phyloP scores from a whole-genome alignment of 2,797 vertebrate genomes.

The Crocidura indochinensis region DNA sequence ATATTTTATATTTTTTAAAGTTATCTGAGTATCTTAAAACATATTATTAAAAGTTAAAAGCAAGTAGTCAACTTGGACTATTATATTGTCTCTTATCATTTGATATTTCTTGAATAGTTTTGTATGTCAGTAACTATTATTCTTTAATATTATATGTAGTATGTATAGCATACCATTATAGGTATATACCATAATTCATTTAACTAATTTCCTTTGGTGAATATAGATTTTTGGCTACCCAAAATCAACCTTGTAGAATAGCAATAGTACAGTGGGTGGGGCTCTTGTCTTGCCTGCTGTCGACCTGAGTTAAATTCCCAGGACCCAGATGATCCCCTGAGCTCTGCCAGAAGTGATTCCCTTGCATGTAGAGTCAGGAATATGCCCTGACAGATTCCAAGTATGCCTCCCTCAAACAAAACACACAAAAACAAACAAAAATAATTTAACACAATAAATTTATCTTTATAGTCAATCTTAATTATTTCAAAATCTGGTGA shows the following conservation, averaged over 20 bases:
- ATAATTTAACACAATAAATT: too few species aligned
- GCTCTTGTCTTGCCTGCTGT: too few species aligned
- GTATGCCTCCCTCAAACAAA: too few species aligned
- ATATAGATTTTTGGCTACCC: conserved; percentile 10
- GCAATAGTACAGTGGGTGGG: too few species aligned
- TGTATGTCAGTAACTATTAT: conserved; percentile 29
- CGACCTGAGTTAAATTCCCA: too few species aligned
- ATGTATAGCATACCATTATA: not conserved
- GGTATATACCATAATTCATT: conserved; percentile 15
- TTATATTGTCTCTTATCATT: not conserved
- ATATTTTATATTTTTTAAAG: conserved; percentile 2
- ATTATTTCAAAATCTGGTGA: too few species aligned
- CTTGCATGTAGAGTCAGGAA: too few species aligned
- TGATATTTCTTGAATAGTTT: conserved; percentile 51
- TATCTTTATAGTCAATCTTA: too few species aligned
- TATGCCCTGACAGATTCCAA: too few species aligned
- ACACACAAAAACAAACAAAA: too few species aligned
- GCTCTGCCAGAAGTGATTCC: too few species aligned
- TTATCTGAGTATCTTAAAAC: conserved; percentile 44
- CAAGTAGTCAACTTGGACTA: conserved; percentile 13
- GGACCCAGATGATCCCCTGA: too few species aligned
- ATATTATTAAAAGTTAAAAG: conserved; percentile 45
- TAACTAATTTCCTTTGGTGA: conserved; percentile 21
- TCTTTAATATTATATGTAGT: not conserved
- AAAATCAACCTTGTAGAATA: not conserved